Evolutionary conservation across 2,888 invertebrate species (phyloP).

Genomic region (Drosophila ezoana): DNA sequence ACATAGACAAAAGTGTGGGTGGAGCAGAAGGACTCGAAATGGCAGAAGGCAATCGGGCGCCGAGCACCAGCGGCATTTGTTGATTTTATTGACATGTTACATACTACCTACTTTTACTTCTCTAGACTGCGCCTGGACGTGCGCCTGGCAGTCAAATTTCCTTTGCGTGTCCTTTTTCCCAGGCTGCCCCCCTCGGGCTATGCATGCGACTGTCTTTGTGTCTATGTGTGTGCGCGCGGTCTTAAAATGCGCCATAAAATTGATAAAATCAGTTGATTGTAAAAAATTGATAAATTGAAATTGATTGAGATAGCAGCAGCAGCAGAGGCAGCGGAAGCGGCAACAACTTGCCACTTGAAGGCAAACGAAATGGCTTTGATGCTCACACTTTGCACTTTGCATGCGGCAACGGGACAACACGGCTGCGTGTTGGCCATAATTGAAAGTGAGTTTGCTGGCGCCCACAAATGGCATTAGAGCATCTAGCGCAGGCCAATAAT

Average conservation of each 20-base stretch:
- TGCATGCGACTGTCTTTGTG: not conserved
- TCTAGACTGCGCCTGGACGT: conserved; percentile 24
- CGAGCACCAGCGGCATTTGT: conserved; percentile 68
- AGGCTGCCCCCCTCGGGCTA: not conserved
- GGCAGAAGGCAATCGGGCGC: conserved; percentile 17
- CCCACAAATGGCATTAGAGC: conserved; percentile 45
- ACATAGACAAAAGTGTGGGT: conserved; percentile 37
- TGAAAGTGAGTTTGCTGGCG: conserved; percentile 33
- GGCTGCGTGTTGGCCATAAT: conserved; percentile 44
- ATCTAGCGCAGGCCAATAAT: conserved; percentile 23
- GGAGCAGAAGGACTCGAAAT: conserved; percentile 7
- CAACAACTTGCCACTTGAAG: conserved; percentile 24
- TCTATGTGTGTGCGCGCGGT: conserved; percentile 41
- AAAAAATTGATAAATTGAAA: conserved; percentile 80
- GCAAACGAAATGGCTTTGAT: conserved; percentile 58
- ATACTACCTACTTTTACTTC: conserved; percentile 17
- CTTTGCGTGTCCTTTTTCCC: conserved; percentile 44
- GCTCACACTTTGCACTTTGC: conserved; percentile 46
- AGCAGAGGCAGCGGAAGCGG: not conserved
- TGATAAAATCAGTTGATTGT: conserved; percentile 80
- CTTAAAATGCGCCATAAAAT: conserved; percentile 79
- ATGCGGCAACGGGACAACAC: conserved; percentile 23
- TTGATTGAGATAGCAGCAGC: conserved; percentile 69
- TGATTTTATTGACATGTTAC: conserved; percentile 78
- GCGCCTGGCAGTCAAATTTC: conserved; percentile 69